These are phyloP conservation scores for Piezodorus guildinii DNA, from an alignment of 1,140 invertebrate genomes.

Conservation along the genomic window DNA sequence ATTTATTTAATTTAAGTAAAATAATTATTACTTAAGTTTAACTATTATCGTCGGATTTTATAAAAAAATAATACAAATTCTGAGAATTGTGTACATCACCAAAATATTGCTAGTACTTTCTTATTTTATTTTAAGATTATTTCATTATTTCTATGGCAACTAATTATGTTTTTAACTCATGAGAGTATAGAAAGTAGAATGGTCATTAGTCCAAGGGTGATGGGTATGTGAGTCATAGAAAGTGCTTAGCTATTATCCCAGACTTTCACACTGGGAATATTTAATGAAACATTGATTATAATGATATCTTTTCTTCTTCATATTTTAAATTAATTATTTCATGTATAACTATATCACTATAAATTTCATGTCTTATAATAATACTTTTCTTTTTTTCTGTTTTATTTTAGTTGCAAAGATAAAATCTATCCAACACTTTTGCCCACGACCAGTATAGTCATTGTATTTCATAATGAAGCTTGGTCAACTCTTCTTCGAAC, in stretches of 20 bases:
- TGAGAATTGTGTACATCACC: too few species aligned
- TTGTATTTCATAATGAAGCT: conserved; percentile 96
- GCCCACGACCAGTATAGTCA: conserved; percentile 84
- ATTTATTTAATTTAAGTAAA: too few species aligned
- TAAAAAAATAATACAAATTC: too few species aligned
- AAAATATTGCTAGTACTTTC: too few species aligned
- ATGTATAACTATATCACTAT: neutral
- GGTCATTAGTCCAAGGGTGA: neutral
- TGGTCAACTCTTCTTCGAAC: conserved; percentile 92
- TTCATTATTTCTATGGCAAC: too few species aligned
- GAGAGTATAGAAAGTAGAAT: too few species aligned
- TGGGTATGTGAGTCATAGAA: conserved; percentile 13
- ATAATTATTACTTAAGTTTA: too few species aligned
- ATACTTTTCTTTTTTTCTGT: conserved; percentile 20
- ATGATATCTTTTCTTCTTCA: neutral
- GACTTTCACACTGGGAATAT: neutral
- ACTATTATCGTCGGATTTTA: too few species aligned
- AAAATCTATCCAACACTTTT: conserved; percentile 65
- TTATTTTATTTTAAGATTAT: too few species aligned
- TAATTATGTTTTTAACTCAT: too few species aligned
- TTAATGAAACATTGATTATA: too few species aligned
- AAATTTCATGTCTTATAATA: neutral
- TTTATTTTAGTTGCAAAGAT: conserved; percentile 54
- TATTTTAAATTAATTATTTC: neutral
- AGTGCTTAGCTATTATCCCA: neutral